Evolutionary conservation across 2,888 invertebrate genomes (phyloP), one percentile per base, ranked within the genome.

Genomic region (Micoletzkya japonica): DNA sequence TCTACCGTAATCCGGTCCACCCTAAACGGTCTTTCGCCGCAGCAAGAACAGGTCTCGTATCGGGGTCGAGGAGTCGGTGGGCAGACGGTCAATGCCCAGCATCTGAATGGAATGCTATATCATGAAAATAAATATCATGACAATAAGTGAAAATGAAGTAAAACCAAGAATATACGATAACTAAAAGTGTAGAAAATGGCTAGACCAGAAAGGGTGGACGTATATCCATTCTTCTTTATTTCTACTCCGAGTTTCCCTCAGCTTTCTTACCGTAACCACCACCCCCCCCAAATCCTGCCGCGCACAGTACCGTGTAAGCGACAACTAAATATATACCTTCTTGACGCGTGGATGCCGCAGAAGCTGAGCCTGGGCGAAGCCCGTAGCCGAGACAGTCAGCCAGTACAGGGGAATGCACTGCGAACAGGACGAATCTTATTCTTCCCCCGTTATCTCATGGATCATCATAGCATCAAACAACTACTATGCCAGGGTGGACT

Each of bases 341-440:
- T 84, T 84, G 52, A 84, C 70, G 50, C 70, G 72, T 17, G 83
- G 82, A 70, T 81, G 80, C 4, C 83, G 73, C 0, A 83, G 73
- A 2, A 81, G 37, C 52, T 82, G 78, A 7, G 79, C 74, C 58
- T 83, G 82, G 2, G 76, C 72, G 75, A 83, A 74, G 58, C 82
- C 82, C 30, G 76, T 79, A 1, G 70, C 73, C 2, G 81, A 80
- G 7, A 82, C 77, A 17, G 77, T 71, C 26, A 82, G 71, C 83
- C 82, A 83, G 71, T 82, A 83, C 54, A 83, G 72, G 0, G 83
- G 79, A 44, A 83, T 81, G 67, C 81, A 79, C 83, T 83, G 70
- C 66, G 81, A 74, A 14, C 1, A 14, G 30, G 4, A 57, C n/a
- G 4, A 6, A 6, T 52, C 52, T n/a, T n/a, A n/a, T n/a, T n/a